These are phyloP conservation scores for Calvadosia cruxmelitensis DNA, from an alignment of 30 jellyfish, hydroid and myxozoan genomes.

Conservation along the genomic window DNA sequence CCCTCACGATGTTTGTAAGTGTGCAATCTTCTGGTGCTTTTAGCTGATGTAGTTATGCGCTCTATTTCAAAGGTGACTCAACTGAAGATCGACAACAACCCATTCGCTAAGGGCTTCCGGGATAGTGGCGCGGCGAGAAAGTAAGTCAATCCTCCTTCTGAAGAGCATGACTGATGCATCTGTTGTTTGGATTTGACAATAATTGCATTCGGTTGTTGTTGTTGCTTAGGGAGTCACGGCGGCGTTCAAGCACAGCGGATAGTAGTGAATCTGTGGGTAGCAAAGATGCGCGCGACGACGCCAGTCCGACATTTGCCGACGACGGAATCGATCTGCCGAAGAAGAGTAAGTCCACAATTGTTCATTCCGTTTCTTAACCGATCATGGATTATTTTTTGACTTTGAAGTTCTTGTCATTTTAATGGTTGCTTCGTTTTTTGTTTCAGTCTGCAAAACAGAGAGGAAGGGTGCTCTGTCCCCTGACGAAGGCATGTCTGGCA, in stretches of 20 bases:
- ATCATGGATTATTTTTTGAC: too few relatives aligned
- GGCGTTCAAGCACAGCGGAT: slow-evolving; percentile 7
- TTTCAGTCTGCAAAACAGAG: neutral
- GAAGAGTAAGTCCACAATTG: neutral
- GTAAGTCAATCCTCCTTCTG: slow-evolving; percentile 5
- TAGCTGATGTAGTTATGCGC: neutral
- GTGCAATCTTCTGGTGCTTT: neutral
- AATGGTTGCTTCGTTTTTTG: too few relatives aligned
- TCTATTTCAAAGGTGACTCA: slow-evolving; percentile 47
- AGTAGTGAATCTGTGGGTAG: slow-evolving; percentile 17
- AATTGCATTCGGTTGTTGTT: neutral
- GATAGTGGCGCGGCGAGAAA: slow-evolving; percentile 69
- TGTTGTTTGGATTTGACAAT: too few relatives aligned
- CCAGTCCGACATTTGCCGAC: slow-evolving; percentile 12
- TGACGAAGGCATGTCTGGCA: neutral
- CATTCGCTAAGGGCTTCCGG: slow-evolving; percentile 93
- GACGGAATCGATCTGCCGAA: slow-evolving; percentile 10
- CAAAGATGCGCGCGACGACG: slow-evolving; percentile 29
- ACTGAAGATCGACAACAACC: slow-evolving; percentile 76
- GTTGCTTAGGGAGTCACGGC: neutral
- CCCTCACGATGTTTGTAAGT: too few relatives aligned
- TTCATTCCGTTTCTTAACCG: too few relatives aligned
- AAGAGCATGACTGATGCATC: too few relatives aligned
- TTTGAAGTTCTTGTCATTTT: too few relatives aligned
- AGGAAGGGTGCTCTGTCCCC: neutral